Evolutionary conservation across 1,140 invertebrate species (phyloP), one percentile per base, ranked within the genome.

Genomic region (Hyphantria cunea): DNA sequence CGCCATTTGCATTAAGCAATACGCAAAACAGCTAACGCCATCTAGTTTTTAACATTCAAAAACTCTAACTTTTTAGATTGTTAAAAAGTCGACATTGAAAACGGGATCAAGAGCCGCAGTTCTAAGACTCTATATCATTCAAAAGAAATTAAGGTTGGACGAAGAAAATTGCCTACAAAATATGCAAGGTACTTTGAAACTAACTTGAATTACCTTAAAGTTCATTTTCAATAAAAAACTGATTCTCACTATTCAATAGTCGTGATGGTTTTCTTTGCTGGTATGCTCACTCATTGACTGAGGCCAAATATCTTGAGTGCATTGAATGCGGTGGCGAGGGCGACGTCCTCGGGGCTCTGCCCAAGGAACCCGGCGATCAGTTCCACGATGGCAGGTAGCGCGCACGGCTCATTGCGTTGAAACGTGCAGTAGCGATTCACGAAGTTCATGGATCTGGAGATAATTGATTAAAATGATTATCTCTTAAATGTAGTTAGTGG

Each of bases 341-440:
- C 98, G 12, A 99, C 96, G 86, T 98, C 97, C 87, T 97, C 96
- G 0, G 97, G 95, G 32, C 93, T 94, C 80, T 95, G 95, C 54
- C 94, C 93, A 92, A 98, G 95, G 84, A 98, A 97, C 25, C 96
- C 97, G 14, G 97, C 97, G 63, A 99, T 95, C 93, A 99, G 95
- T 91, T 99, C 98, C 12, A 98, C 96, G 51, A 97, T 96, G 32
- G 96, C 96, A 11, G 97, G 97, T 56, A 99, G 91, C 12, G 97
- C 97, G 91, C 97, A 98, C 0, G 98, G 98, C 90, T 99, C 98
- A 82, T 99, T 99, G 66, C 98, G 93, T 92, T 99, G 97, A 91
- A 99, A 99, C 56, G 97, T 98, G 87, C 96, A 98, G 91, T 98
- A 98, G 85, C 92, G 91, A 82, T 93, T 92, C 75, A 93, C 86